Conservation (phyloP, 2,797 vertebrate genomes). For the Vireo griseus region DNA sequence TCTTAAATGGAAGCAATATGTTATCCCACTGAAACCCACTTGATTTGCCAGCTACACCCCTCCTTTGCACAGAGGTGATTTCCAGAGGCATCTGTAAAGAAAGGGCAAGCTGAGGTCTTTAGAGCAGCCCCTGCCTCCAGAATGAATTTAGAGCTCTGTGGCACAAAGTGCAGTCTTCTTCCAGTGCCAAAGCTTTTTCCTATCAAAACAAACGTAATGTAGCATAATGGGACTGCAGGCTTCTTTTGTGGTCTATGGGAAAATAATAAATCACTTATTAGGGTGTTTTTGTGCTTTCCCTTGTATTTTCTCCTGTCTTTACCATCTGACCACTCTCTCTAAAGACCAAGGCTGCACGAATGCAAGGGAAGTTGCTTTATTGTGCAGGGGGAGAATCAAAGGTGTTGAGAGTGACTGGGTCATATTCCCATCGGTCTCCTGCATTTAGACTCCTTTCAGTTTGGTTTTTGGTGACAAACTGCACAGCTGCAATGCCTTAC, state of each 20-base stretch:
- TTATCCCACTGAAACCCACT: background rate
- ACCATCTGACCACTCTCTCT: background rate
- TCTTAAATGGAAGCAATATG: constrained; percentile 43
- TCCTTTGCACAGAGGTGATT: background rate
- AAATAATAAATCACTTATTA: background rate
- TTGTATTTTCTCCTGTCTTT: background rate
- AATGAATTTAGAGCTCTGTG: background rate
- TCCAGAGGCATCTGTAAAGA: background rate
- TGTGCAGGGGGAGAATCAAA: background rate
- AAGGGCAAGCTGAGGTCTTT: background rate
- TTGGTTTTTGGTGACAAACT: constrained; percentile 65
- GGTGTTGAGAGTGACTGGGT: constrained; percentile 9
- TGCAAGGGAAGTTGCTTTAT: background rate
- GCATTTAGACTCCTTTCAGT: constrained; percentile 47
- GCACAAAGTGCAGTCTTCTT: background rate
- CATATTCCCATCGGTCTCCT: background rate
- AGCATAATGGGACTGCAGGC: background rate
- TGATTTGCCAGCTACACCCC: background rate
- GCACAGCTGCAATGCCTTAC: constrained; percentile 70
- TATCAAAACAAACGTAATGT: background rate
- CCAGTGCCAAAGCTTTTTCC: background rate
- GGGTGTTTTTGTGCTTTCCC: background rate
- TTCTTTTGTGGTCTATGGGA: background rate
- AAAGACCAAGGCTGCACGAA: background rate
- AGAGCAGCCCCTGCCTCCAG: background rate